phyloP scores from a whole-genome alignment of 2,113 vertebrate species.

The Aldabrachelys gigantea region DNA sequence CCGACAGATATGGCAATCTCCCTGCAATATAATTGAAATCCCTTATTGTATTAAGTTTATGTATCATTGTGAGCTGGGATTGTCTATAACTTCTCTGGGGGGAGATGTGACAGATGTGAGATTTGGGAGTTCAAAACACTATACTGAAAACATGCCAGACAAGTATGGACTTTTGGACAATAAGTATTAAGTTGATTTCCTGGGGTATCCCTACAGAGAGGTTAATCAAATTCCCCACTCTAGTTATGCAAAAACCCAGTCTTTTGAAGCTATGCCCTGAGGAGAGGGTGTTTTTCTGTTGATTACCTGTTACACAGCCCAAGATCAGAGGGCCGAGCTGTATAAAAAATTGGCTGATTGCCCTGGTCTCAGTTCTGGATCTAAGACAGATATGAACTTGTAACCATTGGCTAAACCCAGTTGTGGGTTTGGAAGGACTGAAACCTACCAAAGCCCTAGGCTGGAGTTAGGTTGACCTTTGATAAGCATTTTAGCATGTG shows the following conservation, averaged over 20 bases:
- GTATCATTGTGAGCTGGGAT: not conserved
- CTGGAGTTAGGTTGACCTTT: not conserved
- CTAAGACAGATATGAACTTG: not conserved
- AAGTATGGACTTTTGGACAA: not conserved
- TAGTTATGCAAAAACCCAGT: not conserved
- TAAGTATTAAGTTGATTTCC: not conserved
- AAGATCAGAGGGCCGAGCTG: not conserved
- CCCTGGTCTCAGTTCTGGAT: not conserved
- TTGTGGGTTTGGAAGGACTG: not conserved
- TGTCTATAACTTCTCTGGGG: not conserved
- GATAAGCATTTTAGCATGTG: not conserved
- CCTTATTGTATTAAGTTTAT: not conserved
- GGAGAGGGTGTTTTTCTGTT: not conserved
- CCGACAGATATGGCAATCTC: not conserved
- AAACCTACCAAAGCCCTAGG: not conserved
- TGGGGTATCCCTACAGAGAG: not conserved
- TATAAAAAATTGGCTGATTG: not conserved
- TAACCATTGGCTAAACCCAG: not conserved
- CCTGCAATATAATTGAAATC: not conserved
- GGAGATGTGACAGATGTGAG: not conserved
- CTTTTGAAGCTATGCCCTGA: not conserved
- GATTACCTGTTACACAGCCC: not conserved
- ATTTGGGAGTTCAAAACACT: not conserved
- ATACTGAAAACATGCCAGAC: not conserved
- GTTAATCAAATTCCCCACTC: not conserved